Evolutionary conservation across 2,797 vertebrate genomes (phyloP).

Genomic region (Bryconaethiops microstoma): DNA sequence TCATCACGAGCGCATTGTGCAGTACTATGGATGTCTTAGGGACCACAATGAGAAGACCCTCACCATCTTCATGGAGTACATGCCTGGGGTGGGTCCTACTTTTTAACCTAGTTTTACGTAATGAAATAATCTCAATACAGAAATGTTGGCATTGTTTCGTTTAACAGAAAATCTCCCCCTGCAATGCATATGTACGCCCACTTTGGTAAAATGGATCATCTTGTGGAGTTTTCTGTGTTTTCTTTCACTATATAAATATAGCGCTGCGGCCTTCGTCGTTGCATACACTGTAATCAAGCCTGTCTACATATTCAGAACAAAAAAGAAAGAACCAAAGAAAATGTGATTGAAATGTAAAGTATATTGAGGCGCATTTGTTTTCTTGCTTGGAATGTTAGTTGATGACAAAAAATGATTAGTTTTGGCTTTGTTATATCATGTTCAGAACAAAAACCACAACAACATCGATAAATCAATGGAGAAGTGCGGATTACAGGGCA

Average conservation of each 20-base stretch:
- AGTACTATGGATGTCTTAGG: constrained; percentile 93
- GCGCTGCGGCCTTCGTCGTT: too few relatives aligned
- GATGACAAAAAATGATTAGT: neutral
- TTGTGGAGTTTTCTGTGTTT: neutral
- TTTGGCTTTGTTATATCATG: too few relatives aligned
- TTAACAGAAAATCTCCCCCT: neutral
- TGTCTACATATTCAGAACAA: too few relatives aligned
- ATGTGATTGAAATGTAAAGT: neutral
- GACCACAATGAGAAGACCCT: constrained; percentile 93
- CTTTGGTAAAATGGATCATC: neutral
- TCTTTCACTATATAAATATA: too few relatives aligned
- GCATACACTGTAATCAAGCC: too few relatives aligned
- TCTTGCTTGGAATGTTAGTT: too few relatives aligned
- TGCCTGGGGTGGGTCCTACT: constrained; percentile 90
- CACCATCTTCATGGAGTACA: constrained; percentile 99
- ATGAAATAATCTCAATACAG: neutral
- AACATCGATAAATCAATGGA: neutral
- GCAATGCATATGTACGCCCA: neutral
- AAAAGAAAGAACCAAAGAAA: neutral
- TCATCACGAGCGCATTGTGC: constrained; percentile 94
- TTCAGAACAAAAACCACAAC: neutral
- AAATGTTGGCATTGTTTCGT: neutral
- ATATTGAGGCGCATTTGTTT: neutral
- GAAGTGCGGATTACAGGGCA: neutral
- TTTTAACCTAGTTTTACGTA: neutral